Percentiles rank a stretch among this genome's conserved stretches.
Conservation (phyloP, 2,113 vertebrate genomes). For the Cnemophilus loriae region DNA sequence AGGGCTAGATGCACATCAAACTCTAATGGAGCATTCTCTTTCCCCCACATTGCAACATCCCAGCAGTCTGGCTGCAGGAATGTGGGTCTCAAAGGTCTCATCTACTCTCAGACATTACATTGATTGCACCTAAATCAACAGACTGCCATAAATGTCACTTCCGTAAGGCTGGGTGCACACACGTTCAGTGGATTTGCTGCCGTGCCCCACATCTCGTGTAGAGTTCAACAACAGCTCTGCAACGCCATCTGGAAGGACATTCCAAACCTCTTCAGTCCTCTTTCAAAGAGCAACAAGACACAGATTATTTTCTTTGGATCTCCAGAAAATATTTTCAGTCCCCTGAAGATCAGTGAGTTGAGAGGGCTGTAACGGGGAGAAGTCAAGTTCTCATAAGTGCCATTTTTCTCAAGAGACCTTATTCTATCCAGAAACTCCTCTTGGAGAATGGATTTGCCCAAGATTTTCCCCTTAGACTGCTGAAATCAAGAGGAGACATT, state of each 20-base stretch:
- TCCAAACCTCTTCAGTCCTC: neutral
- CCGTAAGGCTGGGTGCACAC: neutral
- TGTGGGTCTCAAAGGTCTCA: neutral
- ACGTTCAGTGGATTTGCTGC: neutral
- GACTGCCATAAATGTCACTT: neutral
- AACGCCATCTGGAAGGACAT: neutral
- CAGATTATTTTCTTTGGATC: neutral
- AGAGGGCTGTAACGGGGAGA: accelerated
- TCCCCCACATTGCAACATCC: neutral
- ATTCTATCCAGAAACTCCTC: neutral
- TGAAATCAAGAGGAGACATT: neutral
- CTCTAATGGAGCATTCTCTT: neutral
- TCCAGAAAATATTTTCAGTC: neutral
- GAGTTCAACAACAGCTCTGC: neutral
- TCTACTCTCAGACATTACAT: neutral
- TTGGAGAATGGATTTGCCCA: neutral
- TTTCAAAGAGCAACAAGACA: neutral
- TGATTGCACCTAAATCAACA: neutral
- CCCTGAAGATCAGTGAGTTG: neutral
- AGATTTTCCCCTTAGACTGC: neutral
- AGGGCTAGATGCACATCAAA: neutral
- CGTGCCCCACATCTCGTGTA: neutral
- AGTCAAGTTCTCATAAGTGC: neutral
- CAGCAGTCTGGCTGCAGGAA: neutral
- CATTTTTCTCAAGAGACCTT: neutral